A percentile compares a stretch with the other conserved stretches of the same genome.
Evolutionary conservation across 2,797 vertebrate genomes (phyloP).

Genomic region (Sebastes wilsoni): DNA sequence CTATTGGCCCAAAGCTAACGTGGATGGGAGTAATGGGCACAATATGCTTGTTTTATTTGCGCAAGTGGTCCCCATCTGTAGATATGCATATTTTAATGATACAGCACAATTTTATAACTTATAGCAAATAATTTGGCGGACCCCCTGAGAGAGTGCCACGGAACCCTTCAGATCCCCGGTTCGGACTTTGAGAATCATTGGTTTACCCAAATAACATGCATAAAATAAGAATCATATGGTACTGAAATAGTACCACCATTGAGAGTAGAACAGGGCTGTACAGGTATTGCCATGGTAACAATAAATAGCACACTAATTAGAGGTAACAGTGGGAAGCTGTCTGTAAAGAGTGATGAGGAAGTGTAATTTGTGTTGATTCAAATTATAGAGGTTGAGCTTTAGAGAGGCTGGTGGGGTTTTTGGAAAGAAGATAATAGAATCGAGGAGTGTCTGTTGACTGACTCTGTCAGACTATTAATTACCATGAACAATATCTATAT

Average conservation of each 20-base stretch:
- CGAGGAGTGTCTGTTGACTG: background rate
- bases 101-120: too few species aligned
- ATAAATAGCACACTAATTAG: slow-evolving; percentile 6
- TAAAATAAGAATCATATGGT: background rate
- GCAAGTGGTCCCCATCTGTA: too few species aligned
- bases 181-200: too few species aligned
- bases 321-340: slow-evolving; percentile 5
- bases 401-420: background rate
- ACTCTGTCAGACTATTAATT: background rate
- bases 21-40: too few species aligned
- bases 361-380: slow-evolving; percentile 26
- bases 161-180: too few species aligned
- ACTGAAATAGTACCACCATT: background rate
- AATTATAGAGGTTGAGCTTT: slow-evolving; percentile 20
- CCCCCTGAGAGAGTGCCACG: too few species aligned
- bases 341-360: background rate
- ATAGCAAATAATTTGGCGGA: too few species aligned
- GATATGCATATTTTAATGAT: too few species aligned
- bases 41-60: too few species aligned
- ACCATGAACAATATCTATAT: background rate
- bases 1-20: too few species aligned
- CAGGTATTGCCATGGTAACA: slow-evolving; percentile 16
- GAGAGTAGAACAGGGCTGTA: background rate
- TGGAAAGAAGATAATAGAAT: slow-evolving; percentile 5
- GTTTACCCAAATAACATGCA: background rate